Conservation (phyloP, 1,140 invertebrate species). For the Zaprionus kolodkinae region DNA sequence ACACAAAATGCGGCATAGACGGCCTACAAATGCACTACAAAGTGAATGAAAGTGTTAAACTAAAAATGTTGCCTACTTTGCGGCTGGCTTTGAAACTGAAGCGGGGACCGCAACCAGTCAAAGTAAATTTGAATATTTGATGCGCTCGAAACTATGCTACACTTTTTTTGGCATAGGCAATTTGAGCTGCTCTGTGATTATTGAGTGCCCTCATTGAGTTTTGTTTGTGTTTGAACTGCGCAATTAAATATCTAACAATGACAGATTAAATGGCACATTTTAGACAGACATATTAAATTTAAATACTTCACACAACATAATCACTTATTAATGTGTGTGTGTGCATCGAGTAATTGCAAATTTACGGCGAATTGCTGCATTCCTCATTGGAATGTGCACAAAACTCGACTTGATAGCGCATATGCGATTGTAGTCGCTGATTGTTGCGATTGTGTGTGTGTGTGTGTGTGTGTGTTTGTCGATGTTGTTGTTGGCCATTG, state of each 20-base stretch:
- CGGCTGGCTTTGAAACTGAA: background rate
- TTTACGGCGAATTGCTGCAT: background rate
- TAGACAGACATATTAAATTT: background rate
- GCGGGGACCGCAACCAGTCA: background rate
- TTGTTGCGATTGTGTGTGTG: background rate
- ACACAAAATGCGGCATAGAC: background rate
- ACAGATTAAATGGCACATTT: conserved; percentile 1
- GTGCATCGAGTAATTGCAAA: background rate
- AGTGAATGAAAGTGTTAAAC: background rate
- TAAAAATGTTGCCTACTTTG: background rate
- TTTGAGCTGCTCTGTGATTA: background rate
- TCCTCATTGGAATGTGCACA: background rate
- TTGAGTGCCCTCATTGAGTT: too few species aligned
- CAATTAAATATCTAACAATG: background rate
- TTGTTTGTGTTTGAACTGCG: too few species aligned
- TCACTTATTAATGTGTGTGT: background rate
- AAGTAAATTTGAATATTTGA: background rate
- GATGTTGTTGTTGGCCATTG: conserved; percentile 42
- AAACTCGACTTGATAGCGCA: background rate
- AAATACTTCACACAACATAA: background rate
- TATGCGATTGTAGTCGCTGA: background rate
- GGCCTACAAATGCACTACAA: background rate
- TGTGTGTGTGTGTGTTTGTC: conserved; percentile 11
- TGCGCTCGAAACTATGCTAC: background rate
- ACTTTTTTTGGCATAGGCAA: background rate